A percentile compares a stretch with the other conserved stretches of the same genome.
These are phyloP conservation scores for Melanophora roralis DNA, from an alignment of 2,888 invertebrate genomes.

Conservation along the genomic window DNA sequence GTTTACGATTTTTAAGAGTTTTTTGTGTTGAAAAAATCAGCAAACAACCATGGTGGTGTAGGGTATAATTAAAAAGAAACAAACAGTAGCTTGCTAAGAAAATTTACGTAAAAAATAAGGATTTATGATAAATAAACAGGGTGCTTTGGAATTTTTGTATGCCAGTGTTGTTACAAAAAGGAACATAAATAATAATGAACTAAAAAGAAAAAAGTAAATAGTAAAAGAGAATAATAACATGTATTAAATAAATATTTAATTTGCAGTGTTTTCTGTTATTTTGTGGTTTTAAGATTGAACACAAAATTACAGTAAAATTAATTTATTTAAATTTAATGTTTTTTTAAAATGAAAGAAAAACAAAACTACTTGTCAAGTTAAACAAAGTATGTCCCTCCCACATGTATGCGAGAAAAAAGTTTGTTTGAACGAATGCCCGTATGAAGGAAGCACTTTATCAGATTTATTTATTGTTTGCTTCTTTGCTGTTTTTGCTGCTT, in stretches of 20 bases:
- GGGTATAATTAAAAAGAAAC: slow-evolving; percentile 2
- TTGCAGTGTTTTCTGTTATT: slow-evolving; percentile 20
- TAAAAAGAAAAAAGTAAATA: slow-evolving; percentile 5
- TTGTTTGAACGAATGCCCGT: neutral
- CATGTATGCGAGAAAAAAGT: neutral
- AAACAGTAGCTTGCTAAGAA: neutral
- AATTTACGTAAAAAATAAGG: slow-evolving; percentile 6
- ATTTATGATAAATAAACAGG: slow-evolving; percentile 41
- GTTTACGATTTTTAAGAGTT: too few relatives aligned
- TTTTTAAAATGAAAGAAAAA: slow-evolving; percentile 11
- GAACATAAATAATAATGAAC: slow-evolving; percentile 9
- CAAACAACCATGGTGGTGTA: too few relatives aligned
- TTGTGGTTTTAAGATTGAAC: slow-evolving; percentile 11
- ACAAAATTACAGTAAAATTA: neutral
- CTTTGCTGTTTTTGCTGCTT: neutral
- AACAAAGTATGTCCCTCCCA: slow-evolving; percentile 30
- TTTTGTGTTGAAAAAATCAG: too few relatives aligned
- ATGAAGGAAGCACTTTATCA: slow-evolving; percentile 43
- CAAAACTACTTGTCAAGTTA: neutral
- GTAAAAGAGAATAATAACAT: neutral
- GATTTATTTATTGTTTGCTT: slow-evolving; percentile 34
- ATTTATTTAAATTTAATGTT: slow-evolving; percentile 16
- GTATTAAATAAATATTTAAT: slow-evolving; percentile 32
- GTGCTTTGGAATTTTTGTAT: slow-evolving; percentile 11
- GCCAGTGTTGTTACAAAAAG: neutral